Percentiles rank a stretch among this genome's conserved stretches.
Evolutionary conservation across 2,113 vertebrate genomes (phyloP).

Genomic region (Cebidichthys violaceus): DNA sequence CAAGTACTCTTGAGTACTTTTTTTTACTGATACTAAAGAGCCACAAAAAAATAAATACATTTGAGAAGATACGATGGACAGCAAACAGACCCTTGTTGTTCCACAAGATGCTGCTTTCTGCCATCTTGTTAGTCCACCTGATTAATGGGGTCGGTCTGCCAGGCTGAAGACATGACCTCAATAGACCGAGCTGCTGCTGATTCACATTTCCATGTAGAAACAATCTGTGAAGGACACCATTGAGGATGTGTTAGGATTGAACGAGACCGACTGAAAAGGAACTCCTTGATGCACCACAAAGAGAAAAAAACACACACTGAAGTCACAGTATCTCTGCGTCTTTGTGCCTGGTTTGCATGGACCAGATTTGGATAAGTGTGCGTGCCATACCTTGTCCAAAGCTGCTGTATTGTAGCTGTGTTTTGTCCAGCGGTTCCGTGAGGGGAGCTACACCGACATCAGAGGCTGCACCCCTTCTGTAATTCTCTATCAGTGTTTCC

Average conservation of each 20-base stretch:
- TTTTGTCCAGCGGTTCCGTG: slow-evolving; percentile 70
- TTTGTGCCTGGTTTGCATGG: neutral
- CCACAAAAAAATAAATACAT: neutral
- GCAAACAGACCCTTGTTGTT: neutral
- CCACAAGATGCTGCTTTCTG: neutral
- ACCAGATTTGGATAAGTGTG: neutral
- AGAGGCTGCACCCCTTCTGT: slow-evolving; percentile 28
- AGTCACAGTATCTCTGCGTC: neutral
- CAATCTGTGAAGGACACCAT: slow-evolving; percentile 47
- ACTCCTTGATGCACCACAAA: neutral
- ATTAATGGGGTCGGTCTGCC: fast-evolving
- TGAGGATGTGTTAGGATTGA: slow-evolving; percentile 24
- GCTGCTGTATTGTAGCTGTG: slow-evolving; percentile 36
- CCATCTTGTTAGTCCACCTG: neutral
- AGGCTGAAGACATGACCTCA: neutral
- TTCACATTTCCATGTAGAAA: slow-evolving; percentile 69
- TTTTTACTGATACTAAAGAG: neutral
- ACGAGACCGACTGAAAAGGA: neutral
- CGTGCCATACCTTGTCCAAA: slow-evolving; percentile 49
- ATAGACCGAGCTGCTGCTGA: slow-evolving; percentile 2
- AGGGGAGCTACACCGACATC: slow-evolving; percentile 43
- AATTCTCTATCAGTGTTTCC: slow-evolving; percentile 63
- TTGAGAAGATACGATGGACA: neutral
- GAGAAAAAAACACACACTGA: neutral
- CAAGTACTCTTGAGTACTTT: neutral